phyloP scores from a whole-genome alignment of 2,113 vertebrate genomes.

The Malurus cyaneus region DNA sequence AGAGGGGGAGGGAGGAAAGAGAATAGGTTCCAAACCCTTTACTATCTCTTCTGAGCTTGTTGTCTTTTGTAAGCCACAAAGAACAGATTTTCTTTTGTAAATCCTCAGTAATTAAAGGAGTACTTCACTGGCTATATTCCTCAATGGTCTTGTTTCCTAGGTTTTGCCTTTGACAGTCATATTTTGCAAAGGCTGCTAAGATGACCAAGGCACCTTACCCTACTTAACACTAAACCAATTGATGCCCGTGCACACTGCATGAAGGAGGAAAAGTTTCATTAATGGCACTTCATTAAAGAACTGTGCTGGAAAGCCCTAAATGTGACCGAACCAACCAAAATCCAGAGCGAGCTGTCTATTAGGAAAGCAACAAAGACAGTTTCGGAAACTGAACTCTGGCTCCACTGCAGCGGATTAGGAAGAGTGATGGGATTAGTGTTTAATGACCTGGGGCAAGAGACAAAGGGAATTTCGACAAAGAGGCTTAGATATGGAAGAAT shows the following conservation, averaged over 20 bases:
- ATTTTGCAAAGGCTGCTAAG: slow-evolving; percentile 76
- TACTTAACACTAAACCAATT: slow-evolving; percentile 80
- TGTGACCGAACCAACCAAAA: slow-evolving; percentile 75
- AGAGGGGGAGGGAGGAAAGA: slow-evolving; percentile 56
- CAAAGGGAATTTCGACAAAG: slow-evolving; percentile 87
- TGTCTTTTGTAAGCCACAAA: slow-evolving; percentile 84
- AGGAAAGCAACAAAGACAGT: slow-evolving; percentile 85
- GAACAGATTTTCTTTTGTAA: slow-evolving; percentile 82
- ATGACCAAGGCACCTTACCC: slow-evolving; percentile 75
- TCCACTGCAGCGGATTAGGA: slow-evolving; percentile 92
- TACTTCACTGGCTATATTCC: slow-evolving; percentile 71
- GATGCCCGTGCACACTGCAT: slow-evolving; percentile 72
- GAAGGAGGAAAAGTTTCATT: slow-evolving; percentile 86
- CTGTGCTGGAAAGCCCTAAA: slow-evolving; percentile 75
- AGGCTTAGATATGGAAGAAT: slow-evolving; percentile 91
- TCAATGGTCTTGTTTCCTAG: slow-evolving; percentile 81
- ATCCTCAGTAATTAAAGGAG: slow-evolving; percentile 84
- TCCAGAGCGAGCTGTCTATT: slow-evolving; percentile 84
- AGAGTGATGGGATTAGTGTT: slow-evolving; percentile 99
- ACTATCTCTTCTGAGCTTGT: slow-evolving; percentile 80
- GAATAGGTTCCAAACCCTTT: slow-evolving; percentile 57
- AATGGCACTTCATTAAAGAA: slow-evolving; percentile 87
- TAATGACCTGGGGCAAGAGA: slow-evolving; percentile 99
- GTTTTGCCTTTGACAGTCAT: slow-evolving; percentile 82
- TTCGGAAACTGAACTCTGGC: slow-evolving; percentile 87